These are phyloP conservation scores for Stomorhina lunata DNA, from an alignment of 2,888 invertebrate genomes.

Conservation along the genomic window DNA sequence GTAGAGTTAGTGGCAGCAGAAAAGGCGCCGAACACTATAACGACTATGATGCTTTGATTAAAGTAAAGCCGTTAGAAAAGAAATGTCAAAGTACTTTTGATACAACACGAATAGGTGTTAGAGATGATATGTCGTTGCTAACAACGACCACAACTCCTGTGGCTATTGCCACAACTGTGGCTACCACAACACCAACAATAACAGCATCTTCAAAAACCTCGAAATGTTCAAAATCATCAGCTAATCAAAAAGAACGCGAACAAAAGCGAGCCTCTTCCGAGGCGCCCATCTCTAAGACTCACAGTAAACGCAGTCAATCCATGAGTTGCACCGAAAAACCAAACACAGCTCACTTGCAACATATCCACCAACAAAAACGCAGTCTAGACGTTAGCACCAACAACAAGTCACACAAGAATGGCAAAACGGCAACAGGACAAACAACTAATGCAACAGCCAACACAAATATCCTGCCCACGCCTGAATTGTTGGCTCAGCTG, in stretches of 20 bases:
- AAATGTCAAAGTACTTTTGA: slow-evolving; percentile 73
- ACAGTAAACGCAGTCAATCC: slow-evolving; percentile 77
- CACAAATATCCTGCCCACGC: slow-evolving; percentile 80
- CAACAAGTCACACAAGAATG: slow-evolving; percentile 31
- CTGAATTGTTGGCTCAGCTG: slow-evolving; percentile 87
- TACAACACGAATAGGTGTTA: slow-evolving; percentile 63
- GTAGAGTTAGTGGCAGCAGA: slow-evolving; percentile 54
- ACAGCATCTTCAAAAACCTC: slow-evolving; percentile 47
- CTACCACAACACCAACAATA: slow-evolving; percentile 54
- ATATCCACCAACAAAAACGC: slow-evolving; percentile 74
- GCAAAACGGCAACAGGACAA: slow-evolving; percentile 55
- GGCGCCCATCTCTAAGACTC: slow-evolving; percentile 72
- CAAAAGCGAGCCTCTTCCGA: slow-evolving; percentile 77
- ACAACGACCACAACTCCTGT: slow-evolving; percentile 54
- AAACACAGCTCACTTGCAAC: slow-evolving; percentile 55
- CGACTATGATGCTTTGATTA: slow-evolving; percentile 64
- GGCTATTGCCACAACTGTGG: slow-evolving; percentile 31
- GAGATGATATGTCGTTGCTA: slow-evolving; percentile 61
- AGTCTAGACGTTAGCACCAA: slow-evolving; percentile 72
- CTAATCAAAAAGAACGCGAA: slow-evolving; percentile 66
- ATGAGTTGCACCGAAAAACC: slow-evolving; percentile 73
- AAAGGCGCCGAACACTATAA: slow-evolving; percentile 54
- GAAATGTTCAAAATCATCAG: slow-evolving; percentile 24
- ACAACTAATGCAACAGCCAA: slow-evolving; percentile 61
- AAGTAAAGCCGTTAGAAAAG: slow-evolving; percentile 71